Evolutionary conservation across 2,113 vertebrate species (phyloP).

Genomic region (Tupaia chinensis): DNA sequence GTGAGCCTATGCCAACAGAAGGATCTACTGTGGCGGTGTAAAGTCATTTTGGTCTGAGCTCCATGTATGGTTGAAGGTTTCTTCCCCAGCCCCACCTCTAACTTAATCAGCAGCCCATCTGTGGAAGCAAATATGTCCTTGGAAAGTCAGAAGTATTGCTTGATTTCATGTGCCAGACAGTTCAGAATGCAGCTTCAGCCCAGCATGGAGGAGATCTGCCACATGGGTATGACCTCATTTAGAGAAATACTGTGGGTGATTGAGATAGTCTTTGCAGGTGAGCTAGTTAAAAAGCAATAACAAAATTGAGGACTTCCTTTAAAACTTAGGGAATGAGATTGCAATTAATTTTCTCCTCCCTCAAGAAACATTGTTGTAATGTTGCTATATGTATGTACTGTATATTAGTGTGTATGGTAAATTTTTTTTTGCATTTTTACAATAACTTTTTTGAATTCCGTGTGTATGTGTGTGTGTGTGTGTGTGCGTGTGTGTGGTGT

Average conservation of each 20-base stretch:
- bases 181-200: not conserved
- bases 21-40: not conserved
- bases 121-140: not conserved
- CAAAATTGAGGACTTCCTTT: not conserved
- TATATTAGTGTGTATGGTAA: not conserved
- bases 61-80: not conserved
- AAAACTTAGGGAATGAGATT: not conserved
- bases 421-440: too few relatives aligned
- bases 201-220: not conserved
- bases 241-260: not conserved
- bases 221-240: not conserved
- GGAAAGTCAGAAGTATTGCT: not conserved
- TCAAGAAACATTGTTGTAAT: not conserved
- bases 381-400: not conserved
- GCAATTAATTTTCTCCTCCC: not conserved
- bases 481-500: not conserved
- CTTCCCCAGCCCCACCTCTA: not conserved
- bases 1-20: not conserved
- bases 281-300: not conserved
- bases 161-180: not conserved
- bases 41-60: not conserved
- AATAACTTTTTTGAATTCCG: too few relatives aligned
- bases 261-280: not conserved
- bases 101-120: not conserved
- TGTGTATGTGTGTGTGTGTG: too few relatives aligned